Evolutionary conservation across 2,113 vertebrate genomes (phyloP).

Genomic region (Aplodontia rufa): DNA sequence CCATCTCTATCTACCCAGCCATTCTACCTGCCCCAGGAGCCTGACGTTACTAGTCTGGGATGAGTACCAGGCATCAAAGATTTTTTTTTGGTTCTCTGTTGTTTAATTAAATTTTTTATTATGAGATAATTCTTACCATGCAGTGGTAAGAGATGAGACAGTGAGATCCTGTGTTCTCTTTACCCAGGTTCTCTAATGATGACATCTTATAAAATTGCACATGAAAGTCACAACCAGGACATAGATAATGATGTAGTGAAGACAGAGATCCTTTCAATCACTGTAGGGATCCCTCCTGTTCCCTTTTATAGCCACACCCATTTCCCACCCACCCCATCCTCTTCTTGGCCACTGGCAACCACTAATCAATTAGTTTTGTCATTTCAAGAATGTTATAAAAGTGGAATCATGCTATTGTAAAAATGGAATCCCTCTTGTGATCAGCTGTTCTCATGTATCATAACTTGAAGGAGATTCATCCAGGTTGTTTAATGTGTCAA

Average conservation of each 20-base stretch:
- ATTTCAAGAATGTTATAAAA: not conserved
- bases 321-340: not conserved
- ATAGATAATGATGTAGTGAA: not conserved
- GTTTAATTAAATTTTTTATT: not conserved
- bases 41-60: not conserved
- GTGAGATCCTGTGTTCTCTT: not conserved
- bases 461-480: not conserved
- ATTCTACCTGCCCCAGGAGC: not conserved
- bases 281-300: not conserved
- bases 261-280: not conserved
- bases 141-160: not conserved
- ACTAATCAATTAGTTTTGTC: not conserved
- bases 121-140: not conserved
- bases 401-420: not conserved
- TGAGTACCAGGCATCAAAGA: not conserved
- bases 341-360: not conserved
- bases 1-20: not conserved
- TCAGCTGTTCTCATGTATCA: not conserved
- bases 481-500: accelerated
- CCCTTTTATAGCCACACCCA: not conserved
- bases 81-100: not conserved
- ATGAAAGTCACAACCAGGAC: not conserved
- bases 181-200: not conserved
- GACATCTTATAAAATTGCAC: not conserved
- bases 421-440: not conserved